A percentile compares a stretch with the other conserved stretches of the same genome.
These are phyloP conservation scores for Gymnothorax reevesii DNA, from an alignment of 2,797 vertebrate genomes.

Conservation along the genomic window DNA sequence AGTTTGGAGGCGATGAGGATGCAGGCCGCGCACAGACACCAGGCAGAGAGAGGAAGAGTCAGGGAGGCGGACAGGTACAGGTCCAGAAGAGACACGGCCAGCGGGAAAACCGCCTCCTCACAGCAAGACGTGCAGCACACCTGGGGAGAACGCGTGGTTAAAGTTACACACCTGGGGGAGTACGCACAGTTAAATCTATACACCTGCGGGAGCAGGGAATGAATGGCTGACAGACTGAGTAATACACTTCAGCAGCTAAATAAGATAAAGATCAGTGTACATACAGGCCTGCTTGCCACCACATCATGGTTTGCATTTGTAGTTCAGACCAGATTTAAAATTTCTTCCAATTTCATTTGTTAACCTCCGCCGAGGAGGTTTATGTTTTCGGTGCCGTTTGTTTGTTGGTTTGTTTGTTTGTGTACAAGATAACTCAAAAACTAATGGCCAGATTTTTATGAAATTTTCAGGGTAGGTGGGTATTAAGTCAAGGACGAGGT, in stretches of 20 bases:
- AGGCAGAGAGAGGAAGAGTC: constrained; percentile 60
- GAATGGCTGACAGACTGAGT: neutral
- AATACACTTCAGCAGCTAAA: neutral
- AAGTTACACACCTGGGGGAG: neutral
- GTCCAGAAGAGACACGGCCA: constrained; percentile 73
- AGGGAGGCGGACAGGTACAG: constrained; percentile 67
- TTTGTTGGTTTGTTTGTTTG: no score
- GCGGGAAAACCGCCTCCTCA: constrained; percentile 71
- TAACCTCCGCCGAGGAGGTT: no score
- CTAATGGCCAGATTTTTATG: no score
- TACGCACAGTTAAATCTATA: neutral
- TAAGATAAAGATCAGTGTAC: neutral
- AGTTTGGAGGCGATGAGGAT: constrained; percentile 77
- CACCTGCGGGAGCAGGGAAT: neutral
- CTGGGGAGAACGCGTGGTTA: constrained; percentile 48
- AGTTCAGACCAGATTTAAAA: neutral
- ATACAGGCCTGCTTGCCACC: neutral
- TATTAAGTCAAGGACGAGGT: no score
- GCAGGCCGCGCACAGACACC: constrained; percentile 70
- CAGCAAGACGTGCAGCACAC: constrained; percentile 73
- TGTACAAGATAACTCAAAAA: no score
- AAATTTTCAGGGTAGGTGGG: no score
- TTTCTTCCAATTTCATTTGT: no score
- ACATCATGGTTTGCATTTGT: neutral
- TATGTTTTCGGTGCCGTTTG: no score